Percentiles rank a stretch among this genome's conserved stretches.
Conservation (phyloP, 2,888 invertebrate genomes). For the Molorchus minor region DNA sequence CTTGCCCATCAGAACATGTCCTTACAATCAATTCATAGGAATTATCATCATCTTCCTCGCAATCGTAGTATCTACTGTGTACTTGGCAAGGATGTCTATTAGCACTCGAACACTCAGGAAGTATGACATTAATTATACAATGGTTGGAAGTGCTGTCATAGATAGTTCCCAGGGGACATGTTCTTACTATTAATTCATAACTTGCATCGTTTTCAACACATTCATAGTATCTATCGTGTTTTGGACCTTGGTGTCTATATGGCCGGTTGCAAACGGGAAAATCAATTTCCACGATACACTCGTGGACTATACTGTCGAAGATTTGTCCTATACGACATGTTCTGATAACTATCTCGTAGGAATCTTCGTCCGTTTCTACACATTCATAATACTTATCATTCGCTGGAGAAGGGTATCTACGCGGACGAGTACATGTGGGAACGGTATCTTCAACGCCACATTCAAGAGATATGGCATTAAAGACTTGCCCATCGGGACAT, state of each 20-base stretch:
- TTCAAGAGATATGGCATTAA: not conserved
- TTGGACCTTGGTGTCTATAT: no score
- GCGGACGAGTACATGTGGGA: no score
- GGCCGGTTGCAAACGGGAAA: no score
- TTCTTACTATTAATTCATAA: no score
- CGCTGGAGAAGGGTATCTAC: no score
- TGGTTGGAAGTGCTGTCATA: no score
- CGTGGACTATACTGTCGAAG: not conserved
- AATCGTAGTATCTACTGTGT: not conserved
- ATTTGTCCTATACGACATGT: not conserved
- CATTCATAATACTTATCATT: constrained; percentile 14
- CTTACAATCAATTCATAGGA: not conserved
- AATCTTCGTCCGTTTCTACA: not conserved
- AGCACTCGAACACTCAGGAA: constrained; percentile 1
- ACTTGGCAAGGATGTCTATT: constrained; percentile 9
- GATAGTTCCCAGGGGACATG: no score
- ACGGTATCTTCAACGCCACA: not conserved
- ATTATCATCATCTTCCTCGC: not conserved
- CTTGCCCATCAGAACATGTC: not conserved
- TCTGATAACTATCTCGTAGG: not conserved
- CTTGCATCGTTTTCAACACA: no score
- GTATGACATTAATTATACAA: no score
- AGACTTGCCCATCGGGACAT: constrained; percentile 2
- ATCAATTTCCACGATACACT: not conserved
- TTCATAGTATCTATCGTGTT: no score